Evolutionary conservation across 2,797 vertebrate species (phyloP), one percentile per base, ranked within the genome.

Genomic region (Mormyrus proboscirostris): DNA sequence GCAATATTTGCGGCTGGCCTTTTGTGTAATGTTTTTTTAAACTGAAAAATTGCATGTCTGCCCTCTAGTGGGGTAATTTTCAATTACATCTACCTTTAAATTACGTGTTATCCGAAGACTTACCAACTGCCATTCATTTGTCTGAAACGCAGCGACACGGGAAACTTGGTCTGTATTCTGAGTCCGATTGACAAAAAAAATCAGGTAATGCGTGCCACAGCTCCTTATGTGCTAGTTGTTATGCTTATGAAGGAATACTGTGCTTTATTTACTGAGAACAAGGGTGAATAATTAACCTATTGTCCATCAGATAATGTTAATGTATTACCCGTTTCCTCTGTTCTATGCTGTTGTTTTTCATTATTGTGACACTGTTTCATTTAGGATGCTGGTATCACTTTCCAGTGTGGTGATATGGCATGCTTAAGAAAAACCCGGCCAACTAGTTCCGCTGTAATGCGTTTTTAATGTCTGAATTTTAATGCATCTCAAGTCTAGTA

Each of bases 401-500:
- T 47, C 41, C 76, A 47, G 33, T 82, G 76, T 82, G 33, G 0
- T 19, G 16, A 82, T 82, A 82, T 86, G 50, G 6, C 8, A 51
- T 2, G 50, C 65, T 73, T 86, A 51, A 85, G 29, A 22, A 25
- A 86, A 86, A 86, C 19, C 9, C 53, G 8, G 25, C 84, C 25
- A 55, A 47, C 82, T 84, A 53, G 51, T 86, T 86, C 84, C 47
- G 2, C 25, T 55, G 82, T 55, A 53, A 55, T 86, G 84, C 84
- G 12, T 53, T 53, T 86, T 86, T 86, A 53, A 86, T 33, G 84
- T 86, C 47, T 25, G 22, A 86, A 87, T 87, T 55, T 55, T 55
- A 87, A 87, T 57, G 7, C 33, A 41, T 87, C 51, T 51, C 82
- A 50, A 25, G 41, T 44, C 53, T 38, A 41, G 29, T 41, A 38